phyloP scores from a whole-genome alignment of 2,113 vertebrate species.

The Halichoeres trimaculatus region DNA sequence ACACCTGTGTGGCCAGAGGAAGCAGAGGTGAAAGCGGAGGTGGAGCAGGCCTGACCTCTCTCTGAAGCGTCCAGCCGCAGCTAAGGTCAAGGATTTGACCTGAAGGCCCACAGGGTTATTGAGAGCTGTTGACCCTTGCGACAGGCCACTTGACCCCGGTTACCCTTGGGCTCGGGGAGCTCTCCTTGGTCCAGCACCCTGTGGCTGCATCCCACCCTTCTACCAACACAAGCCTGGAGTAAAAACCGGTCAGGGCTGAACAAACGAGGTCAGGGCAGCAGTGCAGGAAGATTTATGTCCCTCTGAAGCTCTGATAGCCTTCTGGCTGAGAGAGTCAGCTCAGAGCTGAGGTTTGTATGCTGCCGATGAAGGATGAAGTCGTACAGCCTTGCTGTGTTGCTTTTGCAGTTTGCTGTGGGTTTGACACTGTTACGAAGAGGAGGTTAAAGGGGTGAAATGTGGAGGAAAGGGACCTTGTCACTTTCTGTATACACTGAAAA shows the following conservation, averaged over 20 bases:
- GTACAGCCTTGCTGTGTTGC: conserved; percentile 41
- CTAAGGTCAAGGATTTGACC: conserved; percentile 78
- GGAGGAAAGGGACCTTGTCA: conserved; percentile 27
- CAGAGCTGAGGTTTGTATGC: conserved; percentile 37
- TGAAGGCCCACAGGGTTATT: conserved; percentile 61
- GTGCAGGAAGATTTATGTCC: conserved; percentile 74
- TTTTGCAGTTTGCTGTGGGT: conserved; percentile 47
- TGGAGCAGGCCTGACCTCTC: conserved; percentile 70
- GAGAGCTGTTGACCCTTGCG: conserved; percentile 72
- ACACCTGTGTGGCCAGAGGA: conserved; percentile 76
- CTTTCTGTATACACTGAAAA: conserved; percentile 3
- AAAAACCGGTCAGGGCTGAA: conserved; percentile 70
- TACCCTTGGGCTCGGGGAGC: conserved; percentile 61
- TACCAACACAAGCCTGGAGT: conserved; percentile 36
- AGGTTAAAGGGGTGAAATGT: conserved; percentile 27
- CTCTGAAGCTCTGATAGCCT: conserved; percentile 56
- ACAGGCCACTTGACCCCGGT: conserved; percentile 83
- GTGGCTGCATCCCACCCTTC: conserved; percentile 50
- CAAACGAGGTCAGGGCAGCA: conserved; percentile 79
- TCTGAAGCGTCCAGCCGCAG: conserved; percentile 56
- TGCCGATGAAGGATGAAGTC: conserved; percentile 65
- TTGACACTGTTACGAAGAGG: conserved; percentile 35
- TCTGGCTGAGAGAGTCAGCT: conserved; percentile 46
- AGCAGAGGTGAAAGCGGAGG: conserved; percentile 61
- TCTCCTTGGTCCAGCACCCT: conserved; percentile 56